These are phyloP conservation scores for Tragopan temminckii DNA, from an alignment of 2,797 vertebrate species.

Conservation along the genomic window DNA sequence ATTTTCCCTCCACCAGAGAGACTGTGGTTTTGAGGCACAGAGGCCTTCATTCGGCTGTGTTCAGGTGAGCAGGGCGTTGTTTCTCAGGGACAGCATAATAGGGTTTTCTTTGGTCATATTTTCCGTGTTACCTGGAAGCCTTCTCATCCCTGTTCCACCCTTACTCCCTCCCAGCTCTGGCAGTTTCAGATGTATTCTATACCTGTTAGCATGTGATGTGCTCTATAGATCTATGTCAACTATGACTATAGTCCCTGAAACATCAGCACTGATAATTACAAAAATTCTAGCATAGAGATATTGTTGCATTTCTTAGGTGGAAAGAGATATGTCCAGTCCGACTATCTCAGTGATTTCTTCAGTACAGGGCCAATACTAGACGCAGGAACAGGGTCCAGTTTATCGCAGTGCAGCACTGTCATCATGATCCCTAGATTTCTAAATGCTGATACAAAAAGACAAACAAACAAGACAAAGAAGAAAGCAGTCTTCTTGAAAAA, in stretches of 20 bases:
- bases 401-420: not conserved
- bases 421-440: not conserved
- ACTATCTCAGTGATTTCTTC: not conserved
- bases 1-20: not conserved
- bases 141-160: not conserved
- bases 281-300: not conserved
- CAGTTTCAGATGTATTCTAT: not conserved
- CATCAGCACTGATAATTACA: not conserved
- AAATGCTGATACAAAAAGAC: not conserved
- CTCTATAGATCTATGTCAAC: not conserved
- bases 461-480: not conserved
- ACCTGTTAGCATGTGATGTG: not conserved
- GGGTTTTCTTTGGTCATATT: not conserved
- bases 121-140: not conserved
- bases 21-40: not conserved
- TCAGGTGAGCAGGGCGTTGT: not conserved
- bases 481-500: not conserved
- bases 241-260: not conserved
- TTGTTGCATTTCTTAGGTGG: not conserved
- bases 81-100: not conserved
- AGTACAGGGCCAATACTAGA: not conserved
- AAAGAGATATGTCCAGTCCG: not conserved
- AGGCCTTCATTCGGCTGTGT: not conserved
- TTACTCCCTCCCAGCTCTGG: not conserved
- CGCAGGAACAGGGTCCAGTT: not conserved